These are phyloP conservation scores for Beris morrisii DNA, from an alignment of 2,888 invertebrate genomes.

Conservation along the genomic window DNA sequence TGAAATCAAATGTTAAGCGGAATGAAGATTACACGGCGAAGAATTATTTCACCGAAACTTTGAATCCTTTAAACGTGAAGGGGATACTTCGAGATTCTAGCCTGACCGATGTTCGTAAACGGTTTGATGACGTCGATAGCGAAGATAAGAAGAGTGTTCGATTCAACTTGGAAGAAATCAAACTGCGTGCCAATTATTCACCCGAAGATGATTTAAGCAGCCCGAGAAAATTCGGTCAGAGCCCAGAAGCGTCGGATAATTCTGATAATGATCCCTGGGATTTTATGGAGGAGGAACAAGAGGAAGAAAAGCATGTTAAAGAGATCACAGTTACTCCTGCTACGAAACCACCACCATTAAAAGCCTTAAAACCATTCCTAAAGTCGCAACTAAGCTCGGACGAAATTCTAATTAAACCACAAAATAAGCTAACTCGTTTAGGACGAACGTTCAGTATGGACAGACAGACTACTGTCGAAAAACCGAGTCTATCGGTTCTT, in stretches of 20 bases:
- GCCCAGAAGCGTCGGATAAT: slow-evolving; percentile 48
- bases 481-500: slow-evolving; percentile 41
- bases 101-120: slow-evolving; percentile 51
- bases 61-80: slow-evolving; percentile 54
- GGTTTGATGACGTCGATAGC: slow-evolving; percentile 44
- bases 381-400: slow-evolving; percentile 32
- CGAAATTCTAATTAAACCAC: slow-evolving; percentile 28
- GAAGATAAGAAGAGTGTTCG: slow-evolving; percentile 79
- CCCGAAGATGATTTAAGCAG: slow-evolving; percentile 48
- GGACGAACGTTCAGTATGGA: slow-evolving; percentile 43
- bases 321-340: slow-evolving; percentile 54
- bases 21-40: slow-evolving; percentile 42
- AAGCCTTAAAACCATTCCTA: slow-evolving; percentile 23
- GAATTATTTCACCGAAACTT: slow-evolving; percentile 40
- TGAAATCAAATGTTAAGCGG: slow-evolving; percentile 59
- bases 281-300: slow-evolving; percentile 45
- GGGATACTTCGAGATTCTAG: slow-evolving; percentile 68
- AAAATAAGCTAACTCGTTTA: slow-evolving; percentile 22
- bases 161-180: slow-evolving; percentile 59
- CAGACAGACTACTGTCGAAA: slow-evolving; percentile 19
- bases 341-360: slow-evolving; percentile 42
- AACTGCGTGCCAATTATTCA: slow-evolving; percentile 43
- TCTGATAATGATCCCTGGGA: slow-evolving; percentile 49
- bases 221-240: slow-evolving; percentile 46
- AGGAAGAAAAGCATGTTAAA: slow-evolving; percentile 53